Conservation (phyloP, 2,888 invertebrate genomes). For the Caenorhabditis sp. region DNA sequence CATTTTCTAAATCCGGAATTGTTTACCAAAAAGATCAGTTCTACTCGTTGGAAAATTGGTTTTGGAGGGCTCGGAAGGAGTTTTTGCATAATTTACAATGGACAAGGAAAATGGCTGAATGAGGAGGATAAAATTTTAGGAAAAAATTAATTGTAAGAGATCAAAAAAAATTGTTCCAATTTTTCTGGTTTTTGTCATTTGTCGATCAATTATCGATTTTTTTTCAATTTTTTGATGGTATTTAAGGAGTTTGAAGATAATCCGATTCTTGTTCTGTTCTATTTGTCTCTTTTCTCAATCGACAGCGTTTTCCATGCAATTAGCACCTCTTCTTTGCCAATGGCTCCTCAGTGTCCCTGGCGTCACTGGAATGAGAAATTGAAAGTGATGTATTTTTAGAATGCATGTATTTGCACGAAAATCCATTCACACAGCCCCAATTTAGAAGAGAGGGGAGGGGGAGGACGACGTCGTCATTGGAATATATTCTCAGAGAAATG, state of each 20-base stretch:
- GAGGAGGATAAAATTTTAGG: neutral
- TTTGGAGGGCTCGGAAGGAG: neutral
- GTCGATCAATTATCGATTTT: no score
- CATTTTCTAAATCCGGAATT: neutral
- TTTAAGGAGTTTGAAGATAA: no score
- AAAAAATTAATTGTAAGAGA: neutral
- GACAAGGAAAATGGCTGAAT: constrained; percentile 10
- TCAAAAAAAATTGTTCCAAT: no score
- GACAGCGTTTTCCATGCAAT: neutral
- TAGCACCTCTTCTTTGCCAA: constrained; percentile 46
- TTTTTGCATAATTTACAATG: neutral
- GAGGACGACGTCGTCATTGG: no score
- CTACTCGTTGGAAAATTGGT: constrained; percentile 1
- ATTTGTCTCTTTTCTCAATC: no score
- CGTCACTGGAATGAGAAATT: constrained; percentile 26
- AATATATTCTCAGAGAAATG: neutral
- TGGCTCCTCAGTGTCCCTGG: constrained; percentile 32
- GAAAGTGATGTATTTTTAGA: neutral
- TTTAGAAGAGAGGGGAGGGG: no score
- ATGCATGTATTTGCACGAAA: no score
- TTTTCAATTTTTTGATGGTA: no score
- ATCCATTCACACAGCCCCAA: no score
- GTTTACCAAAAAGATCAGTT: neutral
- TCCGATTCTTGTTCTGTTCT: no score
- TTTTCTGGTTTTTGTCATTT: no score